Evolutionary conservation across 2,113 vertebrate species (phyloP).

Genomic region (Ictalurus punctatus): DNA sequence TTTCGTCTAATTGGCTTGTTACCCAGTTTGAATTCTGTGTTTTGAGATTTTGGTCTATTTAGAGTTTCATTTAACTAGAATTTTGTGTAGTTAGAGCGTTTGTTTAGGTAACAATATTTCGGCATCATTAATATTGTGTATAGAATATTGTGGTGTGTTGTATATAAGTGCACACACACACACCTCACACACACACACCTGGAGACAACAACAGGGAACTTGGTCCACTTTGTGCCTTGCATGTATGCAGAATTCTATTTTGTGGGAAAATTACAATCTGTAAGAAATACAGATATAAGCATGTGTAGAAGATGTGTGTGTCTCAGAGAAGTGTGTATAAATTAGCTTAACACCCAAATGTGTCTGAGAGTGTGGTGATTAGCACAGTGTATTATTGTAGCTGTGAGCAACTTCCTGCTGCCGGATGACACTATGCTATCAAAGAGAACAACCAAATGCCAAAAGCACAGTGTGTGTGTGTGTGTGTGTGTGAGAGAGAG

Average conservation of each 20-base stretch:
- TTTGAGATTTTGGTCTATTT: neutral
- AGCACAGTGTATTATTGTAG: constrained; percentile 29
- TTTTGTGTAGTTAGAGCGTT: neutral
- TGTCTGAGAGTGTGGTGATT: constrained; percentile 19
- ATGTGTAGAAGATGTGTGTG: neutral
- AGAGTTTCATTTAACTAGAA: neutral
- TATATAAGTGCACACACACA: neutral
- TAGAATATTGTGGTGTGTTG: neutral
- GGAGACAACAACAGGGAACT: neutral
- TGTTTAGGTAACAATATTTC: neutral
- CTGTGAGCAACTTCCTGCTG: constrained; percentile 44
- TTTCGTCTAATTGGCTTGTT: neutral
- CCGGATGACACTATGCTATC: constrained; percentile 39
- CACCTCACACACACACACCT: neutral
- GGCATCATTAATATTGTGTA: neutral
- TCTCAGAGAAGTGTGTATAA: neutral
- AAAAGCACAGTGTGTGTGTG: neutral
- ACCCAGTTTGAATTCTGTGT: neutral
- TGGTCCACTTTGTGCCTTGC: neutral
- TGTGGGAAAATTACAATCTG: constrained; percentile 7
- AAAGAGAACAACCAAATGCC: constrained; percentile 23
- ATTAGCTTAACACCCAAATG: neutral
- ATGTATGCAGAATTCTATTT: neutral
- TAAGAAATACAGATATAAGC: neutral
- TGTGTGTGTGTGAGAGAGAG: constrained; percentile 1